These are phyloP conservation scores for Oncorhynchus masou DNA, from an alignment of 2,113 vertebrate genomes.

Conservation along the genomic window DNA sequence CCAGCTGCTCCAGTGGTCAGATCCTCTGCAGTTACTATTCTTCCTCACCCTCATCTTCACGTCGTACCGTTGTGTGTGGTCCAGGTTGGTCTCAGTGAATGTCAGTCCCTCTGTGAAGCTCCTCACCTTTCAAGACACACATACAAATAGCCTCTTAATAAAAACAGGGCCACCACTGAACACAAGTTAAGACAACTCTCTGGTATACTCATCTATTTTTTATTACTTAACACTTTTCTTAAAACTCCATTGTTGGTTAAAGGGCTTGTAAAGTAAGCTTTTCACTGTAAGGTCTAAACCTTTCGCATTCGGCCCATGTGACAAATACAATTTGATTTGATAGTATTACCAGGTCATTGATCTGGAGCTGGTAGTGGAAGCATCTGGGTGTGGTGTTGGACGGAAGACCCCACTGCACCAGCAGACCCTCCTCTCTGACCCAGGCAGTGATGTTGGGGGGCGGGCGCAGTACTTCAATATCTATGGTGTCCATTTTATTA, in stretches of 20 bases:
- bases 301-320: no score
- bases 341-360: conserved; percentile 41
- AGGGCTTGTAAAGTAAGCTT: no score
- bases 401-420: conserved; percentile 46
- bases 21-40: accelerated
- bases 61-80: conserved; percentile 23
- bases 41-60: conserved; percentile 47
- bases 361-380: conserved; percentile 48
- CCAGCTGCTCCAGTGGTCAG: conserved; percentile 50
- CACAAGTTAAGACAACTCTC: neutral
- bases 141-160: neutral
- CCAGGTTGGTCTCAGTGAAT: conserved; percentile 4
- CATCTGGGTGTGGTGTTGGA: accelerated
- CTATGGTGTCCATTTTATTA: no score
- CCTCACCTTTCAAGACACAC: neutral
- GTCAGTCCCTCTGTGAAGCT: accelerated
- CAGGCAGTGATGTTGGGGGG: conserved; percentile 37
- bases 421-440: conserved; percentile 26
- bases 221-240: no score
- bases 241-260: no score
- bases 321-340: no score
- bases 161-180: no score
- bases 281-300: no score
- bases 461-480: conserved; percentile 48
- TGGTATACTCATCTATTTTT: neutral